These are phyloP conservation scores for Mallotus villosus DNA, from an alignment of 2,797 vertebrate species.

Conservation along the genomic window DNA sequence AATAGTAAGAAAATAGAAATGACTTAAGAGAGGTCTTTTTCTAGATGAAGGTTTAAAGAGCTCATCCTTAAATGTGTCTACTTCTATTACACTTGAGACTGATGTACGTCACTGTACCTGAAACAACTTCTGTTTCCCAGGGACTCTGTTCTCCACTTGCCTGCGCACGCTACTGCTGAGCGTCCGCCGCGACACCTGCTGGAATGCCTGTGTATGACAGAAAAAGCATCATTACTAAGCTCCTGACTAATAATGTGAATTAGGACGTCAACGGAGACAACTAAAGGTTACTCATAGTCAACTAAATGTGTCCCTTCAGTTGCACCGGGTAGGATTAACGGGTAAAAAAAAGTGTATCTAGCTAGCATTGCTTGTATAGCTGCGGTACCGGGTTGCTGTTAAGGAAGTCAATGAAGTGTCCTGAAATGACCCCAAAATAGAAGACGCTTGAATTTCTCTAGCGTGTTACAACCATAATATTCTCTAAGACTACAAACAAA, in stretches of 20 bases:
- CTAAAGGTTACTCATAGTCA: too few species aligned
- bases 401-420: neutral
- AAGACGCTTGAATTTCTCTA: neutral
- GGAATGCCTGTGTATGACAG: constrained; percentile 71
- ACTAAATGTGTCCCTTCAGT: too few species aligned
- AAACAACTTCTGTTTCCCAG: constrained; percentile 85
- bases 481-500: neutral
- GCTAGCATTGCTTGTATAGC: too few species aligned
- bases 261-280: too few species aligned
- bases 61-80: neutral
- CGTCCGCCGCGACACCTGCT: constrained; percentile 78
- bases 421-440: neutral
- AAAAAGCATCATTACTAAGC: neutral
- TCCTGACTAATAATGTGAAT: neutral
- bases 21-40: neutral
- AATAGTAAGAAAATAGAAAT: too few species aligned
- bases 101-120: constrained; percentile 75
- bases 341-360: too few species aligned
- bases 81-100: neutral
- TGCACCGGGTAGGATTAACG: too few species aligned
- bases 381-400: too few species aligned
- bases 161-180: constrained; percentile 77
- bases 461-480: neutral
- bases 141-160: constrained; percentile 79
- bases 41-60: neutral